These are phyloP conservation scores for Notolepis coatsorum DNA, from an alignment of 2,797 vertebrate species.

Conservation along the genomic window DNA sequence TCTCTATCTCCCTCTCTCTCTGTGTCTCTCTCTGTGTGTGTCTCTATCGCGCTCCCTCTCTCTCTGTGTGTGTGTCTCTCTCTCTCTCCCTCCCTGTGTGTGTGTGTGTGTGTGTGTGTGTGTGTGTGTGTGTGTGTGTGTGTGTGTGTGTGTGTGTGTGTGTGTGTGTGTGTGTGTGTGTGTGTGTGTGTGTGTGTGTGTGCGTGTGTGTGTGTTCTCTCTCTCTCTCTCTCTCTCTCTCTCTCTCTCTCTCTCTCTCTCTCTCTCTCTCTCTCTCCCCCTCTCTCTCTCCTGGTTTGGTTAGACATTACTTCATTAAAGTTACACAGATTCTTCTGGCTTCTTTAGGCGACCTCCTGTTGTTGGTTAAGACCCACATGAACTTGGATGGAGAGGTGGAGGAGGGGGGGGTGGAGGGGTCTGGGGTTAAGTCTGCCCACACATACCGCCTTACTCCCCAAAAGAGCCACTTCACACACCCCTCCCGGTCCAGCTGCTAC, in stretches of 20 bases:
- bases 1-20: no score
- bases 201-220: no score
- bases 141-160: no score
- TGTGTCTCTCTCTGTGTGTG: no score
- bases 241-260: neutral
- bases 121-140: no score
- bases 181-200: no score
- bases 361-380: slow-evolving; percentile 22
- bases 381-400: neutral
- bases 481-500: slow-evolving; percentile 41
- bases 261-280: neutral
- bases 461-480: slow-evolving; percentile 60
- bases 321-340: slow-evolving; percentile 38
- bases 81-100: no score
- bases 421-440: neutral
- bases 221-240: neutral
- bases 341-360: slow-evolving; percentile 36
- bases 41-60: no score
- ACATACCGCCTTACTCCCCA: slow-evolving; percentile 25
- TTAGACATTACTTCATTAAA: slow-evolving; percentile 12
- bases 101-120: no score
- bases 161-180: no score
- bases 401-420: neutral
- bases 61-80: no score
- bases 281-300: no score